Evolutionary conservation across 2,797 vertebrate genomes (phyloP).

Genomic region (Phoxinus dragarum): DNA sequence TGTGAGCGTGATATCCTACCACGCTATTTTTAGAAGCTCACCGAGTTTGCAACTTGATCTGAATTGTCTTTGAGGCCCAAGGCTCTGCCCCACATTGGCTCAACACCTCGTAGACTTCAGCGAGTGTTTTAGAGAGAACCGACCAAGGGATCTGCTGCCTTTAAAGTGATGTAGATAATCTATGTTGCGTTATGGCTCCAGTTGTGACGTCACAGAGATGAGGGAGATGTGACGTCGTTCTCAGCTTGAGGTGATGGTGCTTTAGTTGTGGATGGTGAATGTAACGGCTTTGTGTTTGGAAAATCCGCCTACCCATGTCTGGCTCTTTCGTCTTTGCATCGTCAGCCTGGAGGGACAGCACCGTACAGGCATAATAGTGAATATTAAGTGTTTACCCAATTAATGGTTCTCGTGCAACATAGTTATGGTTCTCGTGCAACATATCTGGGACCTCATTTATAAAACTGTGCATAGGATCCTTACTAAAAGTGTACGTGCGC

Average conservation of each 20-base stretch:
- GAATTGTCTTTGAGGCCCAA: slow-evolving; percentile 78
- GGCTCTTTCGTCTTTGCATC: not conserved
- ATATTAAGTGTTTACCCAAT: not conserved
- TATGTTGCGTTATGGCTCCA: slow-evolving; percentile 20
- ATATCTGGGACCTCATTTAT: not conserved
- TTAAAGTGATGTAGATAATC: not conserved
- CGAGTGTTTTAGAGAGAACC: not conserved
- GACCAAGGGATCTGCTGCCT: not conserved
- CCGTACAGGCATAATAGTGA: not conserved
- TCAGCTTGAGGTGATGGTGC: slow-evolving; percentile 20
- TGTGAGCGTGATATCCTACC: slow-evolving; percentile 71
- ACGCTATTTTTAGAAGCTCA: slow-evolving; percentile 82
- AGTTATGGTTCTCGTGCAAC: not conserved
- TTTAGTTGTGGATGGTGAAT: slow-evolving; percentile 11
- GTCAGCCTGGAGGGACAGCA: not conserved
- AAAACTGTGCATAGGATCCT: too few relatives aligned
- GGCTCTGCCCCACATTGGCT: slow-evolving; percentile 55
- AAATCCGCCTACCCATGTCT: not conserved
- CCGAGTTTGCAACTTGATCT: slow-evolving; percentile 84
- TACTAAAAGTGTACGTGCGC: too few relatives aligned
- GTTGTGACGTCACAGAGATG: slow-evolving; percentile 8
- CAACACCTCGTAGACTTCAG: slow-evolving; percentile 36
- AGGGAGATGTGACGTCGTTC: slow-evolving; percentile 7
- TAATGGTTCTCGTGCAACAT: not conserved
- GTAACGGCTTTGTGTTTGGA: slow-evolving; percentile 20